A percentile compares a stretch with the other conserved stretches of the same genome.
These are phyloP conservation scores for Machaerirhynchus nigripectus DNA, from an alignment of 2,113 vertebrate genomes.

Conservation along the genomic window DNA sequence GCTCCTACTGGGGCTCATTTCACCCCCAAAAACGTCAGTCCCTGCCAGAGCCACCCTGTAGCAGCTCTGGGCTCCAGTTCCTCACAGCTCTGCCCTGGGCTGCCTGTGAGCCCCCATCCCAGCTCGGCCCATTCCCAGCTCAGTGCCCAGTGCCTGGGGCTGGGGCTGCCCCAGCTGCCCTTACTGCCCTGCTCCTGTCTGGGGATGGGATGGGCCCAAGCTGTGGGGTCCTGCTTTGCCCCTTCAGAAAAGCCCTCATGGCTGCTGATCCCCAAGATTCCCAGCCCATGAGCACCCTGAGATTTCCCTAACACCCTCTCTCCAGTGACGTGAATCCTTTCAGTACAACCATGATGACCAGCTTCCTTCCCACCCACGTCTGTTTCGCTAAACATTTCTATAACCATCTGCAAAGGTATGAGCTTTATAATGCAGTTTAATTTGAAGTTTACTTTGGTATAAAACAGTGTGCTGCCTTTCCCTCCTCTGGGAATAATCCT, in stretches of 20 bases:
- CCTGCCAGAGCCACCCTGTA: background rate
- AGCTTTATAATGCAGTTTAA: background rate
- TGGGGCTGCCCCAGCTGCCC: background rate
- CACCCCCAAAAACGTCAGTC: rapidly evolving
- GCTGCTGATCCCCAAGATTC: rapidly evolving
- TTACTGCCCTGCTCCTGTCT: background rate
- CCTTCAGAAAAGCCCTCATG: rapidly evolving
- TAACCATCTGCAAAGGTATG: background rate
- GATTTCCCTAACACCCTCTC: background rate
- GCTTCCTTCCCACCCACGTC: background rate
- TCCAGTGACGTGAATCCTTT: background rate
- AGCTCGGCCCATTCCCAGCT: background rate
- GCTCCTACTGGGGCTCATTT: background rate
- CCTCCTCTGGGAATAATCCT: background rate
- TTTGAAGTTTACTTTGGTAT: background rate
- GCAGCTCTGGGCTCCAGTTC: background rate
- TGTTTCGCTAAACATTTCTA: background rate
- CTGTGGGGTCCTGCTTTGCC: background rate
- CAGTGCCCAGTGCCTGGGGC: background rate
- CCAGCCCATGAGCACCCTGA: background rate
- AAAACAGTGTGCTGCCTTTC: background rate
- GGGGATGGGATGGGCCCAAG: no score
- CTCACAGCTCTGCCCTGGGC: background rate
- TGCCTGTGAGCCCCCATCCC: background rate
- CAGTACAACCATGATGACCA: rapidly evolving